phyloP scores from a whole-genome alignment of 2,113 vertebrate species.

The Nothocercus nigrocapillus region DNA sequence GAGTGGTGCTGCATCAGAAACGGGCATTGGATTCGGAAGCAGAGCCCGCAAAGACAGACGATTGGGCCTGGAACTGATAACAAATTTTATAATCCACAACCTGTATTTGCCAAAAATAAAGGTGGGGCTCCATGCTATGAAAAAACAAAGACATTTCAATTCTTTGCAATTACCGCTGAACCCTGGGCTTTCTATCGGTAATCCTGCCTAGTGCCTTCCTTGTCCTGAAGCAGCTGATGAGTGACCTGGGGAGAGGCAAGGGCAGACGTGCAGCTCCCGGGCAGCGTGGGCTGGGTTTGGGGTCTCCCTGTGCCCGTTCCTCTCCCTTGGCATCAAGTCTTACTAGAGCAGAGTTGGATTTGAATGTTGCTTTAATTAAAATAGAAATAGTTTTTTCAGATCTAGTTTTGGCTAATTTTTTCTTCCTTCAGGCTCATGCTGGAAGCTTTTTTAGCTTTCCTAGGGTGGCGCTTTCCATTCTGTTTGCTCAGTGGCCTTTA shows the following conservation, averaged over 20 bases:
- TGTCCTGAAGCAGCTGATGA: background rate
- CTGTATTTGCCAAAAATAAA: background rate
- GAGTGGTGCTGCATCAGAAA: background rate
- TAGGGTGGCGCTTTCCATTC: slow-evolving; percentile 38
- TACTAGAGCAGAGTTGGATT: background rate
- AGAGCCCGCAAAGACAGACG: background rate
- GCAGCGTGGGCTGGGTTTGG: background rate
- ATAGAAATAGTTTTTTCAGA: background rate
- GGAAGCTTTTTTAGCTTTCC: slow-evolving; percentile 23
- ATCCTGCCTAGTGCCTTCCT: background rate
- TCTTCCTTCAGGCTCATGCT: slow-evolving; percentile 8
- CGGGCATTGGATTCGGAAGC: background rate
- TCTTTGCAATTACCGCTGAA: background rate
- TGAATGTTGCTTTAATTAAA: slow-evolving; percentile 27
- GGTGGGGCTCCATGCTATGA: fast-evolving
- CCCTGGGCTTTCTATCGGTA: background rate
- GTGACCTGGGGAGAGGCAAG: background rate
- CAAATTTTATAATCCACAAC: too few relatives aligned
- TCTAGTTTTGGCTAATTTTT: background rate
- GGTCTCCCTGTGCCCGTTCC: fast-evolving
- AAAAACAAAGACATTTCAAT: background rate
- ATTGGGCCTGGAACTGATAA: background rate
- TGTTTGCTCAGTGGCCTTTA: slow-evolving; percentile 43
- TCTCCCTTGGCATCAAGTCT: background rate
- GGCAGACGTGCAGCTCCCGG: background rate